Evolutionary conservation across 2,888 invertebrate genomes (phyloP).

Genomic region (Heliothis peltigera): DNA sequence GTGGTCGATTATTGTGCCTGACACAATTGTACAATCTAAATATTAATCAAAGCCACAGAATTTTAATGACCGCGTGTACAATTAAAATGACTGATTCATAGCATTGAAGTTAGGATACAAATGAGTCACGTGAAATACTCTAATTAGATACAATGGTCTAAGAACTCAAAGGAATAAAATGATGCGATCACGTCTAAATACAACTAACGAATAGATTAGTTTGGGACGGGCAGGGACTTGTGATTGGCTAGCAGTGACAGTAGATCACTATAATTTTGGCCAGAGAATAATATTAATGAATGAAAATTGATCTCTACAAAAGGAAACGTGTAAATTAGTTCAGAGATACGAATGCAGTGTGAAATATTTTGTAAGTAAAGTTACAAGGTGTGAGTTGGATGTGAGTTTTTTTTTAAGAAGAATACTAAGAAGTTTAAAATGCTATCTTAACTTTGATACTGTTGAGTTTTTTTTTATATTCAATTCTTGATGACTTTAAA

Average conservation of each 20-base stretch:
- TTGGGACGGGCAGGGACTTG: conserved; percentile 25
- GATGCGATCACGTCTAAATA: conserved; percentile 79
- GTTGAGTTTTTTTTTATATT: too few species aligned
- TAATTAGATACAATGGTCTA: conserved; percentile 76
- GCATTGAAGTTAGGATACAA: conserved; percentile 73
- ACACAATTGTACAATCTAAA: conserved; percentile 67
- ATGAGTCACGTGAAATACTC: conserved; percentile 73
- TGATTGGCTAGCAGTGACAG: conserved; percentile 10
- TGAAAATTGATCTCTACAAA: background rate
- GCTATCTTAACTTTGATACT: too few species aligned
- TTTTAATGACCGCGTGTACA: conserved; percentile 73
- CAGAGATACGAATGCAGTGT: too few species aligned
- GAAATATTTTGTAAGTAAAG: too few species aligned
- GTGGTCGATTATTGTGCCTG: conserved; percentile 56
- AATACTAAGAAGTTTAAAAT: too few species aligned
- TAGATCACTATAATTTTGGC: conserved; percentile 12
- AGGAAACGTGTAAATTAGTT: too few species aligned
- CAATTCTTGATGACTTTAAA: too few species aligned
- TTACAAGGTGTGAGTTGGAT: too few species aligned
- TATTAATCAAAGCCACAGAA: conserved; percentile 73
- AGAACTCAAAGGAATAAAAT: conserved; percentile 72
- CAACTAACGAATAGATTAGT: conserved; percentile 61
- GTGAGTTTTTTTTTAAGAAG: too few species aligned
- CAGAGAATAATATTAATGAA: background rate
- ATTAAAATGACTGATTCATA: conserved; percentile 82